A percentile compares a stretch with the other conserved stretches of the same genome.
These are phyloP conservation scores for Cavia aperea DNA, from an alignment of 2,113 vertebrate genomes.

Conservation along the genomic window DNA sequence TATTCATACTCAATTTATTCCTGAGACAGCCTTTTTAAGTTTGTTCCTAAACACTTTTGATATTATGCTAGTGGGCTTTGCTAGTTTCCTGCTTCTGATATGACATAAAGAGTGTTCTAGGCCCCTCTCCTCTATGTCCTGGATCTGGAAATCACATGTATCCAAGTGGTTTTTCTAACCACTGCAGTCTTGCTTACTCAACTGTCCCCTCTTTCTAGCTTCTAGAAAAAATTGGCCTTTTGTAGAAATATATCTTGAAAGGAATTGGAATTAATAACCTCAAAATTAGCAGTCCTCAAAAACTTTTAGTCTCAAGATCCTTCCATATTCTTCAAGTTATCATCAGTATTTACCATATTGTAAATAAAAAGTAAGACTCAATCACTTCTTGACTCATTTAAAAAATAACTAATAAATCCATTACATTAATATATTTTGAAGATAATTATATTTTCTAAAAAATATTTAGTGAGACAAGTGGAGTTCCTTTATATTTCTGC, in stretches of 20 bases:
- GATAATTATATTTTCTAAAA: constrained; percentile 20
- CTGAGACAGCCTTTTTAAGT: background rate
- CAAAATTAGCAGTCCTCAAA: background rate
- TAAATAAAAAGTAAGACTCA: constrained; percentile 33
- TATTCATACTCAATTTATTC: background rate
- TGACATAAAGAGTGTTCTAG: background rate
- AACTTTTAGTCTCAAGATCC: background rate
- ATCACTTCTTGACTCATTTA: background rate
- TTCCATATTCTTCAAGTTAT: background rate
- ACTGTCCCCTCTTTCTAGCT: background rate
- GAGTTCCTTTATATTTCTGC: background rate
- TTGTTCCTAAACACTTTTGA: background rate
- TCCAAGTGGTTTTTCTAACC: background rate
- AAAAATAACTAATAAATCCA: background rate
- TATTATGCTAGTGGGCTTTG: background rate
- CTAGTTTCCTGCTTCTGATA: background rate
- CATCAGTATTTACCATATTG: background rate
- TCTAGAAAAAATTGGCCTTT: background rate
- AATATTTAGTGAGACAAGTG: constrained; percentile 14
- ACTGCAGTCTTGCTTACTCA: background rate
- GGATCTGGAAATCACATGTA: background rate
- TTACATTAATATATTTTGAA: background rate
- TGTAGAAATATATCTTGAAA: constrained; percentile 18
- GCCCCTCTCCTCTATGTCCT: background rate
- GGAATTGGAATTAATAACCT: constrained; percentile 18